Evolutionary conservation across 2,888 invertebrate genomes (phyloP), one percentile per base, ranked within the genome.

Genomic region (Agriopis marginaria): DNA sequence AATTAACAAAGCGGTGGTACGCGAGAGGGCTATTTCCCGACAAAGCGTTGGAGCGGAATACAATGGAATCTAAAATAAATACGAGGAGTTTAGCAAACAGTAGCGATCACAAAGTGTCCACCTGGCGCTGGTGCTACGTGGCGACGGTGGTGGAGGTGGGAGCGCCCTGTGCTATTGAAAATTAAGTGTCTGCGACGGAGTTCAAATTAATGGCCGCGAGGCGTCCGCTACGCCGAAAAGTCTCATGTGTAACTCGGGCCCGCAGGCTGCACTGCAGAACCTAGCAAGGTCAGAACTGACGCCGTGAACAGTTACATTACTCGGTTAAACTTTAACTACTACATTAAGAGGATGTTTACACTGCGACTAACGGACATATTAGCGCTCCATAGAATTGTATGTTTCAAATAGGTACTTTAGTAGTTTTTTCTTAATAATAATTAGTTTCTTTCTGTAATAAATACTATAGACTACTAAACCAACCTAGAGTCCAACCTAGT

Each of bases 21-120:
- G 87, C 86, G 86, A 85, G 89, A 89, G 90, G 91, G 92, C 91
- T 90, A 91, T 91, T 90, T 88, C 82, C 86, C 89, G 87, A 90
- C 92, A 92, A 91, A 93, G 91, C 91, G 89, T 88, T 78, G 87
- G 89, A 88, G 87, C 86, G 86, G 76, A 85, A 86, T 79, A 93
- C 93, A 93, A 93, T 92, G 86, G 91, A 88, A 89, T 91, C 89
- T 93, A 93, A 92, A 94, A 93, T 94, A 94, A 93, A 94, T 93
- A 94, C 90, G 87, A 88, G 87, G 90, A 91, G 86, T 92, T 91
- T 89, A 89, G 93, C 93, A 93, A 93, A 93, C 91, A 92, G 83
- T 77, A 85, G 84, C 81, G 83, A 78, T 85, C 87, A 92, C 91
- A 92, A 91, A 90, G 91, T 85, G 88, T 89, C 89, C 92, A 93